Base-by-base conservation (phyloP, 2,797 vertebrate species). In the Scyliorhinus canicula region DNA sequence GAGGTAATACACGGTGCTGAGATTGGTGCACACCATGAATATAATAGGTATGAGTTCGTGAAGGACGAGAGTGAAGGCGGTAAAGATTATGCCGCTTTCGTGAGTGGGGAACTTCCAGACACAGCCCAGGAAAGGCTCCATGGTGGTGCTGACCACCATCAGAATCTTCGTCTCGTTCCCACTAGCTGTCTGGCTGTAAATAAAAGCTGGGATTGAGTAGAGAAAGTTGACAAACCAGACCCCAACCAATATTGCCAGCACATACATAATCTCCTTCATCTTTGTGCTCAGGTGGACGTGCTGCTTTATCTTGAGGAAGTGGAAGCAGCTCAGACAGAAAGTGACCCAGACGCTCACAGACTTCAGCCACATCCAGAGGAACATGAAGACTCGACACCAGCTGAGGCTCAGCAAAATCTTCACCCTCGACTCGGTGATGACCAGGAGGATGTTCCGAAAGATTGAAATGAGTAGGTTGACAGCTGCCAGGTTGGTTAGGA, bases 291-390 rank as follows among this genome's bases (percentile, higher is more conserved):
- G 24, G 24, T 97, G 95, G 2, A 97, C 96, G 50, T 97, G 97
- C 2, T 97, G 96, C 84, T 96, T 97, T 93, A 98, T 95, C 40
- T 97, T 98, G 24, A 96, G 95, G 95, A 97, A 98, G 95, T 98
- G 98, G 96, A 98, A 98, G 88, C 96, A 35, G 40, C 98, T 98
- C 31, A 98, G 97, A 0, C 96, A 95, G 6, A 98, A 96, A 1
- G 98, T 98, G 93, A 97, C 96, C 98, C 98, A 98, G 85, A 97
- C 97, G 79, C 98, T 97, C 95, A 98, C 98, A 0, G 97, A 97
- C 74, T 98, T 96, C 97, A 98, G 97, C 97, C 98, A 98, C 95
- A 98, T 97, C 98, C 98, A 98, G 91, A 98, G 96, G 93, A 98
- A 96, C 98, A 98, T 98, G 96, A 98, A 98, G 95, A 98, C 65